Evolutionary conservation across 1,140 invertebrate species (phyloP).

Genomic region (Drosophila eugracilis): DNA sequence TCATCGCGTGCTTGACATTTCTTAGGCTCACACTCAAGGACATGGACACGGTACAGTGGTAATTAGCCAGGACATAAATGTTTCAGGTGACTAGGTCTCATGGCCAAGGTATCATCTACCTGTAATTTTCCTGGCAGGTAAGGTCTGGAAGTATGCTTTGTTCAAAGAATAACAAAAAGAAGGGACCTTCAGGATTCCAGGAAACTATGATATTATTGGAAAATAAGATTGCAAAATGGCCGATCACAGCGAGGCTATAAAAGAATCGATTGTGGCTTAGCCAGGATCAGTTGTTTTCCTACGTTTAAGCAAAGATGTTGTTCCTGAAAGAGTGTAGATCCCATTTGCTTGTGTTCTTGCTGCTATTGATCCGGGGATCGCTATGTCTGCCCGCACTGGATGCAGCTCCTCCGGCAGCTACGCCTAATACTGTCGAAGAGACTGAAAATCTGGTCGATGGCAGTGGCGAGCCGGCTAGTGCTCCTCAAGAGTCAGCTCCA

Average conservation of each 20-base stretch:
- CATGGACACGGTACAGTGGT: slow-evolving; percentile 30
- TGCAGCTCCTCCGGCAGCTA: slow-evolving; percentile 24
- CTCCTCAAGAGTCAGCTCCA: slow-evolving; percentile 1
- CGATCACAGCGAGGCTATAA: slow-evolving; percentile 45
- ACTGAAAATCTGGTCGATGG: slow-evolving; percentile 54
- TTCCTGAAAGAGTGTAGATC: slow-evolving; percentile 18
- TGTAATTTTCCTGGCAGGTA: slow-evolving; percentile 41
- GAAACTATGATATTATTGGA: slow-evolving; percentile 55
- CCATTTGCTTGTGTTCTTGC: slow-evolving; percentile 27
- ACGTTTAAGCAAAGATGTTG: slow-evolving; percentile 34
- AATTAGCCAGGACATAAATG: slow-evolving; percentile 36
- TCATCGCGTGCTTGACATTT: slow-evolving; percentile 49
- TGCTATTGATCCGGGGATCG: slow-evolving; percentile 23
- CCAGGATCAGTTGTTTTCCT: slow-evolving; percentile 28
- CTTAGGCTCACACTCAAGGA: slow-evolving; percentile 32
- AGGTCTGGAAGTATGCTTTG: slow-evolving; percentile 1
- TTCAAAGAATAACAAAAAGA: slow-evolving; percentile 19
- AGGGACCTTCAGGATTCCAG: slow-evolving; percentile 35
- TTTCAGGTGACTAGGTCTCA: slow-evolving; percentile 14
- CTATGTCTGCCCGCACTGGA: slow-evolving; percentile 56
- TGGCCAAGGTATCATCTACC: slow-evolving; percentile 35
- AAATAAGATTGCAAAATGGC: slow-evolving; percentile 39
- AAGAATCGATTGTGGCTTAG: neutral
- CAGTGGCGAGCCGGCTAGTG: slow-evolving; percentile 17
- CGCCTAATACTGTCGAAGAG: slow-evolving; percentile 58